Evolutionary conservation across 1,140 invertebrate genomes (phyloP).

Genomic region (Drosophila kurseongensis): DNA sequence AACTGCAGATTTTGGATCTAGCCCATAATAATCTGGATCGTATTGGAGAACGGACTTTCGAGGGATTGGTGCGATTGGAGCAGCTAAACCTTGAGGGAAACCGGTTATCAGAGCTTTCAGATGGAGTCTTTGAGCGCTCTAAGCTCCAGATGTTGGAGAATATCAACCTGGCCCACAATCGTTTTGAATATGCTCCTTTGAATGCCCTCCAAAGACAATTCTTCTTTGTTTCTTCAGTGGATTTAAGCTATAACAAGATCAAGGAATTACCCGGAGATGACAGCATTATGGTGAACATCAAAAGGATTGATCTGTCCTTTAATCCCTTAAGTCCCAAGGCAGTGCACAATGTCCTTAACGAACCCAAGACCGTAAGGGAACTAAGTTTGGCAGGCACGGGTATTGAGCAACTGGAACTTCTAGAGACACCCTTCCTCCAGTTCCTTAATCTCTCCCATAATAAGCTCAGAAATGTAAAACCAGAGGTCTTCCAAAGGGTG

Average conservation of each 20-base stretch:
- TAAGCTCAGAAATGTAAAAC: conserved; percentile 88
- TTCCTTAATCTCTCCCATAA: conserved; percentile 93
- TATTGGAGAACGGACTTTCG: conserved; percentile 92
- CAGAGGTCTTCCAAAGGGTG: conserved; percentile 90
- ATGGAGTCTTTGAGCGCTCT: conserved; percentile 92
- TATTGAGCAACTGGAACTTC: conserved; percentile 87
- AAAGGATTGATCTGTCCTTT: conserved; percentile 93
- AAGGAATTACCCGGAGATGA: conserved; percentile 92
- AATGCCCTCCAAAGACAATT: conserved; percentile 92
- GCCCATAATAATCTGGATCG: conserved; percentile 90
- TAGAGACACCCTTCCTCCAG: conserved; percentile 95
- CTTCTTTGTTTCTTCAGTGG: conserved; percentile 91
- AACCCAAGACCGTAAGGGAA: conserved; percentile 94
- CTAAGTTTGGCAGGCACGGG: conserved; percentile 93
- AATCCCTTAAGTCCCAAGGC: conserved; percentile 92
- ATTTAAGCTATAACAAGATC: conserved; percentile 92
- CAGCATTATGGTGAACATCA: conserved; percentile 94
- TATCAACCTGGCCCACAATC: conserved; percentile 92
- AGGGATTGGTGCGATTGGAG: conserved; percentile 91
- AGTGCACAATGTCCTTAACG: conserved; percentile 91
- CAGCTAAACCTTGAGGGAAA: conserved; percentile 91
- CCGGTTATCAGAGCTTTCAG: conserved; percentile 89
- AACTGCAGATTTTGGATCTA: conserved; percentile 92
- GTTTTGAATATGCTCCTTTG: conserved; percentile 91
- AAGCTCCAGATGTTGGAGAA: conserved; percentile 92